These are phyloP conservation scores for Penaeus chinensis DNA, from an alignment of 1,140 invertebrate genomes.

Conservation along the genomic window DNA sequence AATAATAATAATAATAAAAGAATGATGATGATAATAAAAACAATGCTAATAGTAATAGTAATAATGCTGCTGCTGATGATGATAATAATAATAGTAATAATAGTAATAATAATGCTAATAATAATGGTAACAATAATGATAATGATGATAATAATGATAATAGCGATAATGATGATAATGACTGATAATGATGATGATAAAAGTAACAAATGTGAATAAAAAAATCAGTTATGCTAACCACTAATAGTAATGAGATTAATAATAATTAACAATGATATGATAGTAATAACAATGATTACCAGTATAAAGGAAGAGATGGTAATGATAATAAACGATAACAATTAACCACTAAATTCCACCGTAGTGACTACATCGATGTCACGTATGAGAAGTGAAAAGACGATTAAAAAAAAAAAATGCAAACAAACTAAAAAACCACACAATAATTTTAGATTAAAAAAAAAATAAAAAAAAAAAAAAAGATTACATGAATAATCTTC, in stretches of 20 bases:
- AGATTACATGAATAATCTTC: too few species aligned
- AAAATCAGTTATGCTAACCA: background rate
- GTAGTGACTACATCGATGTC: too few species aligned
- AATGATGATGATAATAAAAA: background rate
- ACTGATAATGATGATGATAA: background rate
- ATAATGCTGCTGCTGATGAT: background rate
- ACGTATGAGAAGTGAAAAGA: too few species aligned
- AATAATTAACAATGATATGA: background rate
- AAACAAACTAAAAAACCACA: too few species aligned
- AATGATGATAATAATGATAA: background rate
- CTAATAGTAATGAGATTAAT: background rate
- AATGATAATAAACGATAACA: too few species aligned
- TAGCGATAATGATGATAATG: background rate
- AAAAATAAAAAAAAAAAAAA: too few species aligned
- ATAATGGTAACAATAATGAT: too few species aligned
- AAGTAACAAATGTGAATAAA: background rate
- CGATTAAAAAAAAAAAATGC: too few species aligned
- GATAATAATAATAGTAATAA: background rate
- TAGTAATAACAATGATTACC: background rate
- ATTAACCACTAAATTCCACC: too few species aligned
- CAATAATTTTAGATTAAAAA: too few species aligned
- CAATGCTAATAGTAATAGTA: background rate
- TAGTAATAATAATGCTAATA: background rate
- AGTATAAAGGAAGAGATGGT: too few species aligned
- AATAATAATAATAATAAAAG: background rate